Evolutionary conservation across 2,797 vertebrate genomes (phyloP).

Genomic region (Xiphorhynchus erythropygius): DNA sequence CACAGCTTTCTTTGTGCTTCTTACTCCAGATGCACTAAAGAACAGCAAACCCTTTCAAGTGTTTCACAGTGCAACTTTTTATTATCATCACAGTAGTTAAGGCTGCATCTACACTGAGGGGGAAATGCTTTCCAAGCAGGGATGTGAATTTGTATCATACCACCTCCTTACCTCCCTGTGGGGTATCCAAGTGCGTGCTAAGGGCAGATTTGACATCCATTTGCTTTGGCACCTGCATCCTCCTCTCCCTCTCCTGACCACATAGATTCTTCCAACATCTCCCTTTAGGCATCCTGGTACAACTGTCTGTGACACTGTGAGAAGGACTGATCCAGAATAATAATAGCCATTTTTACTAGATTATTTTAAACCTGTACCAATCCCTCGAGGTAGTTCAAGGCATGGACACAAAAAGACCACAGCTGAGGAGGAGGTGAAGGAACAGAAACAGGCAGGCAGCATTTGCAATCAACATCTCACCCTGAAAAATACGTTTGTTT

Average conservation of each 20-base stretch:
- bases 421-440: background rate
- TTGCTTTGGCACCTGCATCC: background rate
- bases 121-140: background rate
- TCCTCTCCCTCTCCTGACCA: background rate
- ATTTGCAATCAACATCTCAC: background rate
- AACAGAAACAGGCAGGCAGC: background rate
- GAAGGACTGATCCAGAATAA: background rate
- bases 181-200: fast-evolving
- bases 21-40: background rate
- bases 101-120: background rate
- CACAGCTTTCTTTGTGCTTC: background rate
- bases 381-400: background rate
- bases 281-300: background rate
- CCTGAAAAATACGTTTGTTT: background rate
- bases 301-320: background rate
- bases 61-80: background rate
- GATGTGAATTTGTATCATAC: background rate
- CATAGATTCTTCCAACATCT: background rate
- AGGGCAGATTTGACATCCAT: background rate
- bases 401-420: background rate
- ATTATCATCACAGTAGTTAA: background rate
- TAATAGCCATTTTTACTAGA: background rate
- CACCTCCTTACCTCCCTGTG: background rate
- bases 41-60: background rate
- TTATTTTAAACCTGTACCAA: background rate